phyloP scores from a whole-genome alignment of 2,888 invertebrate genomes.

The Periphyllus acericola region DNA sequence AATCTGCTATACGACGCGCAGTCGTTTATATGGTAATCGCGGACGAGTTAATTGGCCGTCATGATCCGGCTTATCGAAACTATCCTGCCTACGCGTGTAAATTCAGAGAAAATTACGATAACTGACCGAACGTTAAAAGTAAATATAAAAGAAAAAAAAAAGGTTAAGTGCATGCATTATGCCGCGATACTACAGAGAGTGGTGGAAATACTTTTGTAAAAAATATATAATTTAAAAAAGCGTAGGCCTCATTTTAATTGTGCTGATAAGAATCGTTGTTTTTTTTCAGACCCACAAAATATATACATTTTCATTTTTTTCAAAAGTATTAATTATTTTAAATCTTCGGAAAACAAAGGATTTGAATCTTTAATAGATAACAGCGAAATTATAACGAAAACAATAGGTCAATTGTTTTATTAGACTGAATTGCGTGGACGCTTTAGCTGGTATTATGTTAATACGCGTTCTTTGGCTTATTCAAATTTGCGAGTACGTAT shows the following conservation, averaged over 20 bases:
- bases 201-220: not conserved
- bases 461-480: not conserved
- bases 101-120: constrained; percentile 29
- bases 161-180: not conserved
- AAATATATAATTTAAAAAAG: constrained; percentile 2
- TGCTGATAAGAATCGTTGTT: constrained; percentile 26
- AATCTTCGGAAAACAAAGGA: constrained; percentile 17
- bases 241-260: constrained; percentile 43
- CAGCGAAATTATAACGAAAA: not conserved
- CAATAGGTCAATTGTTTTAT: constrained; percentile 45
- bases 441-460: not conserved
- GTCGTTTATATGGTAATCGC: constrained; percentile 43
- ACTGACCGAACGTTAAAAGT: constrained; percentile 11
- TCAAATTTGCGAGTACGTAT: constrained; percentile 24
- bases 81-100: constrained; percentile 19
- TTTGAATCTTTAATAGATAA: not conserved
- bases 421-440: constrained; percentile 8
- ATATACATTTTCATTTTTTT: not conserved
- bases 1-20: not conserved
- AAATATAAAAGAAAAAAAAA: not conserved
- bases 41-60: constrained; percentile 37
- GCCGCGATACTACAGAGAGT: not conserved
- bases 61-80: constrained; percentile 46
- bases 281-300: not conserved
- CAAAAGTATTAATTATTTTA: not conserved